Evolutionary conservation across 2,888 invertebrate genomes (phyloP).

Genomic region (Scrobipalpa atriplicella): DNA sequence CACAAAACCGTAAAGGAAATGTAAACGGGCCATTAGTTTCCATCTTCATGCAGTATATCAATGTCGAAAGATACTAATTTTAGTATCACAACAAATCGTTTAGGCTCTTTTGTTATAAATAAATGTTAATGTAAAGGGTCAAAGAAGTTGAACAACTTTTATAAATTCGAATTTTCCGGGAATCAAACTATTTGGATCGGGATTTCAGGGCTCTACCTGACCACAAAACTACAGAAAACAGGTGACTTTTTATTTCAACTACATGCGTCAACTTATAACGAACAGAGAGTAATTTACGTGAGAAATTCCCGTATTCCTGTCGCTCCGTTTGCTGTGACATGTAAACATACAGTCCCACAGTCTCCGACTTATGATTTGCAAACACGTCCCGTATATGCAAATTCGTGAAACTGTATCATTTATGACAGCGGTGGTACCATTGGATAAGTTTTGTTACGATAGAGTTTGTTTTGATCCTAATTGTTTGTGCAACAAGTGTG

Average conservation of each 20-base stretch:
- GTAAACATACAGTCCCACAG: neutral
- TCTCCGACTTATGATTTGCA: conserved; percentile 54
- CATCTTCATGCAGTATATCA: conserved; percentile 22
- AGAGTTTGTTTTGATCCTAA: too few relatives aligned
- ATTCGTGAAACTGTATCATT: conserved; percentile 57
- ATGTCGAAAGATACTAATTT: neutral
- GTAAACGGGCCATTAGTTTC: conserved; percentile 27
- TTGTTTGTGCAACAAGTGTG: too few relatives aligned
- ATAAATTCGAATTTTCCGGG: too few relatives aligned
- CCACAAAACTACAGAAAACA: too few relatives aligned
- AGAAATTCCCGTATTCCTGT: neutral
- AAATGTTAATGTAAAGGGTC: too few relatives aligned
- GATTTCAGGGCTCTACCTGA: too few relatives aligned
- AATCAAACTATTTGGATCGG: too few relatives aligned
- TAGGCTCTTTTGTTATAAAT: too few relatives aligned
- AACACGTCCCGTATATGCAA: conserved; percentile 55
- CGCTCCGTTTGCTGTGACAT: conserved; percentile 6
- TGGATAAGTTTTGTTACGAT: neutral
- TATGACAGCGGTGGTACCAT: conserved; percentile 38
- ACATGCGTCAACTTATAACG: conserved; percentile 23
- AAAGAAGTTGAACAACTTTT: too few relatives aligned
- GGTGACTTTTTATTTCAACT: neutral
- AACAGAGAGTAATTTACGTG: neutral
- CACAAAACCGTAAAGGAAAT: neutral
- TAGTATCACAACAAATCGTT: too few relatives aligned